A percentile compares a stretch with the other conserved stretches of the same genome.
Evolutionary conservation across 2,797 vertebrate genomes (phyloP).

Genomic region (Aulostomus chinensis): DNA sequence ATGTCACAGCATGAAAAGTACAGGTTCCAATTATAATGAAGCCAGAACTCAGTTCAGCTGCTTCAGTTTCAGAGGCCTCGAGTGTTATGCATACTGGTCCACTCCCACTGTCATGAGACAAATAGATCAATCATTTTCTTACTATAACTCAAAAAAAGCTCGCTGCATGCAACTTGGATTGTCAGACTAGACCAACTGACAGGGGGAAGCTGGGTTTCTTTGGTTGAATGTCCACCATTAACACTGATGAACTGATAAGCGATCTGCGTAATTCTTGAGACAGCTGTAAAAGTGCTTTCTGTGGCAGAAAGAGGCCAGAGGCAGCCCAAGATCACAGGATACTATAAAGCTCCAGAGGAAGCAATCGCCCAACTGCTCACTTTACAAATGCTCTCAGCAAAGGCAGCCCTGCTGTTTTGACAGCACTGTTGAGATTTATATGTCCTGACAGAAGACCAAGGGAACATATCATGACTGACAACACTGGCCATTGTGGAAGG

Average conservation of each 20-base stretch:
- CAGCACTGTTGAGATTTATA: conserved; percentile 74
- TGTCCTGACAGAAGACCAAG: conserved; percentile 74
- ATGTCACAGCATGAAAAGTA: not conserved
- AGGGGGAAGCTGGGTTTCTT: conserved; percentile 5
- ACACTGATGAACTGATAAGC: conserved; percentile 36
- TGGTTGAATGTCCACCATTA: conserved; percentile 36
- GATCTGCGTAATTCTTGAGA: conserved; percentile 52
- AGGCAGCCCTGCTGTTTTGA: conserved; percentile 76
- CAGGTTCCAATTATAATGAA: not conserved
- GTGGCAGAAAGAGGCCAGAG: conserved; percentile 56
- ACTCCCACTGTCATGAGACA: not conserved
- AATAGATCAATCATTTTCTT: conserved; percentile 2
- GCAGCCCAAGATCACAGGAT: conserved; percentile 59
- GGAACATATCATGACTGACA: conserved; percentile 75
- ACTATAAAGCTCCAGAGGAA: conserved; percentile 66
- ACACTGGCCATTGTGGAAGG: conserved; percentile 69
- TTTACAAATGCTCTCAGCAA: conserved; percentile 78
- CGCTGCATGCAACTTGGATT: not conserved
- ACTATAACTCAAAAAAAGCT: too few relatives aligned
- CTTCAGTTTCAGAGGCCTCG: not conserved
- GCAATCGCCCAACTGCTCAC: conserved; percentile 76
- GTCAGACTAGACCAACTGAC: conserved; percentile 6
- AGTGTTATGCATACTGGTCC: not conserved
- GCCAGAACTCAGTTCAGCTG: not conserved
- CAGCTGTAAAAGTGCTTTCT: conserved; percentile 54